Evolutionary conservation across 2,113 vertebrate genomes (phyloP).

Genomic region (Microtus pennsylvanicus): DNA sequence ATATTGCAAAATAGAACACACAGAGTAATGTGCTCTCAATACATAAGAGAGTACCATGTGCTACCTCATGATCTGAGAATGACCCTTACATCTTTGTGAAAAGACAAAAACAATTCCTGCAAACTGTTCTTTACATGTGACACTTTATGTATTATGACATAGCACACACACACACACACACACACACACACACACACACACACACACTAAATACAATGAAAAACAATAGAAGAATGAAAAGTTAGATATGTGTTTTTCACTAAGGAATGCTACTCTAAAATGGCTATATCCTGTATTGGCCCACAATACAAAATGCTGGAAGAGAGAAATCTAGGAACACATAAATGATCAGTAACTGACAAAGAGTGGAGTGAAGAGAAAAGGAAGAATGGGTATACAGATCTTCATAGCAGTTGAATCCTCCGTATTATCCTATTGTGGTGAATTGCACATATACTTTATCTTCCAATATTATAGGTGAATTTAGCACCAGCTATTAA

Average conservation of each 20-base stretch:
- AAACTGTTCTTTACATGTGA: not conserved
- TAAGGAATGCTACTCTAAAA: not conserved
- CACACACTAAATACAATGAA: not conserved
- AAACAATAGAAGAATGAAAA: not conserved
- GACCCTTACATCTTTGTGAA: not conserved
- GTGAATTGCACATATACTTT: not conserved
- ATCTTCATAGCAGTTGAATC: not conserved
- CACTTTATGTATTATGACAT: not conserved
- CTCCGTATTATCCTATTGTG: not conserved
- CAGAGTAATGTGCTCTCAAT: not conserved
- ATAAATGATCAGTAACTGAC: too few relatives aligned
- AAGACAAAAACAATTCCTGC: not conserved
- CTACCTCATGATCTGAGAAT: not conserved
- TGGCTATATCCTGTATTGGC: not conserved
- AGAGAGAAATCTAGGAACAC: not conserved
- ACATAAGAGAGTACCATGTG: not conserved
- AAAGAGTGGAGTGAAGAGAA: not conserved
- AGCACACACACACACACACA: not conserved
- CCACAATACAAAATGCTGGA: not conserved
- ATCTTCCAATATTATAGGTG: not conserved
- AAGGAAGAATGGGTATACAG: not conserved
- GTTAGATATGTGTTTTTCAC: not conserved
- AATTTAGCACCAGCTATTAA: not conserved
- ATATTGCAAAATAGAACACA: not conserved
- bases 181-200: not conserved